A percentile compares a stretch with the other conserved stretches of the same genome.
Evolutionary conservation across 2,113 vertebrate genomes (phyloP).

Genomic region (Leptobrachium ailaonicum): DNA sequence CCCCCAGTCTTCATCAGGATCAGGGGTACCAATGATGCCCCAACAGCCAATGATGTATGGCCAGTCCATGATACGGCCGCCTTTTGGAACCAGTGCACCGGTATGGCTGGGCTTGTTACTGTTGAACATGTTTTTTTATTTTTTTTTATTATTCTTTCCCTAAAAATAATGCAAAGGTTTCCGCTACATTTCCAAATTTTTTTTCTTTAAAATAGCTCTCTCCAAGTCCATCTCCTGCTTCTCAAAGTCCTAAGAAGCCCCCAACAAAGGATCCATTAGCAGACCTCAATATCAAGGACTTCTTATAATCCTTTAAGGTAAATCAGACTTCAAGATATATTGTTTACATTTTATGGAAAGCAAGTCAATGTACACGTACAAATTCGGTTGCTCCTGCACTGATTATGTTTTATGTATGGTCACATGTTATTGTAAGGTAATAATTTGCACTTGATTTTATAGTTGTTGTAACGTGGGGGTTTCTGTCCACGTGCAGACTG

Average conservation of each 20-base stretch:
- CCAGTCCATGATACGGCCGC: constrained; percentile 94
- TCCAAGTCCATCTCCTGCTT: constrained; percentile 86
- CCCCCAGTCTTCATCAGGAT: constrained; percentile 76
- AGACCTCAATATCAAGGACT: constrained; percentile 99
- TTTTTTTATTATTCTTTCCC: not conserved
- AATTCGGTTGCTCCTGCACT: no score
- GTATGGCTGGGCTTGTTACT: constrained; percentile 60
- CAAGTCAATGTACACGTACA: no score
- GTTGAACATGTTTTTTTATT: constrained; percentile 17
- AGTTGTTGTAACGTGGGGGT: no score
- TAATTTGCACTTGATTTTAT: no score
- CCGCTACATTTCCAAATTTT: not conserved
- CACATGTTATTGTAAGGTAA: no score
- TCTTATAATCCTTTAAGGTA: constrained; percentile 88
- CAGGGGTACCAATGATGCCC: constrained; percentile 88
- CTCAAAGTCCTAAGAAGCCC: constrained; percentile 96
- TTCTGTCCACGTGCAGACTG: no score
- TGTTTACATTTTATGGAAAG: no score
- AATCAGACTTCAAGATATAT: constrained; percentile 1
- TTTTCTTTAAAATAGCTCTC: constrained; percentile 75
- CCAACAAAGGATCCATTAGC: constrained; percentile 97
- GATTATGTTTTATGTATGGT: no score
- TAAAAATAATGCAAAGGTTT: no score
- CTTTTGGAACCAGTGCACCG: constrained; percentile 82
- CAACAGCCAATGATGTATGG: constrained; percentile 88